Conservation (phyloP, 2,888 invertebrate genomes). For the Petrophora chlorosata region DNA sequence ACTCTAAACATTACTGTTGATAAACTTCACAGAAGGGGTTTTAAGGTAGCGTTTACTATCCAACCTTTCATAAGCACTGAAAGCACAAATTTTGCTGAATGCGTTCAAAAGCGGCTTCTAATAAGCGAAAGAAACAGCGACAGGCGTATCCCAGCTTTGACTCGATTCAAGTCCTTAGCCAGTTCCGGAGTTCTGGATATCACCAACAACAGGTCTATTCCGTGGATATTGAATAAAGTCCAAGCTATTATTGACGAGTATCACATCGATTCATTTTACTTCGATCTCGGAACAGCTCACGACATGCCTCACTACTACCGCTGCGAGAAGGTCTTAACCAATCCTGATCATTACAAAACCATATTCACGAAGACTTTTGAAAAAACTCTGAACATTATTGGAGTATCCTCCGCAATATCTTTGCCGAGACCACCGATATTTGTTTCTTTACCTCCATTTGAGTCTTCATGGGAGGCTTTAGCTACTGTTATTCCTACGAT, state of each 20-base stretch:
- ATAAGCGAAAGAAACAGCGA: constrained; percentile 92
- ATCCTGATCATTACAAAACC: constrained; percentile 93
- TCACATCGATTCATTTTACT: constrained; percentile 92
- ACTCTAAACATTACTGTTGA: constrained; percentile 90
- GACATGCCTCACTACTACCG: constrained; percentile 94
- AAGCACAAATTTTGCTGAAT: constrained; percentile 91
- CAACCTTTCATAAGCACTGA: constrained; percentile 96
- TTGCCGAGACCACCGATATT: constrained; percentile 94
- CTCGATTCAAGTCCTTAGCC: constrained; percentile 90
- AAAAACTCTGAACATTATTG: constrained; percentile 87
- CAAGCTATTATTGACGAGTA: constrained; percentile 88
- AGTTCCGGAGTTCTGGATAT: constrained; percentile 94
- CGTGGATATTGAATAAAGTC: constrained; percentile 91
- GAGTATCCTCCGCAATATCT: constrained; percentile 92
- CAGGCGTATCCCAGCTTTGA: constrained; percentile 91
- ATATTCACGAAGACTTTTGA: constrained; percentile 87
- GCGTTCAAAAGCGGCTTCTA: constrained; percentile 89
- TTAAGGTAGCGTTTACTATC: constrained; percentile 93
- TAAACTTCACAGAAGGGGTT: constrained; percentile 92
- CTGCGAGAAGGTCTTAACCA: constrained; percentile 88
- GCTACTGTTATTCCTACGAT: constrained; percentile 93
- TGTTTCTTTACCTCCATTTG: constrained; percentile 92
- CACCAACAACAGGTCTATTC: constrained; percentile 90
- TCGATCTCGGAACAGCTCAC: constrained; percentile 92
- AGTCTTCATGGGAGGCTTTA: constrained; percentile 94